Conservation (phyloP, 1,140 invertebrate species). For the Ganaspis sp. region DNA sequence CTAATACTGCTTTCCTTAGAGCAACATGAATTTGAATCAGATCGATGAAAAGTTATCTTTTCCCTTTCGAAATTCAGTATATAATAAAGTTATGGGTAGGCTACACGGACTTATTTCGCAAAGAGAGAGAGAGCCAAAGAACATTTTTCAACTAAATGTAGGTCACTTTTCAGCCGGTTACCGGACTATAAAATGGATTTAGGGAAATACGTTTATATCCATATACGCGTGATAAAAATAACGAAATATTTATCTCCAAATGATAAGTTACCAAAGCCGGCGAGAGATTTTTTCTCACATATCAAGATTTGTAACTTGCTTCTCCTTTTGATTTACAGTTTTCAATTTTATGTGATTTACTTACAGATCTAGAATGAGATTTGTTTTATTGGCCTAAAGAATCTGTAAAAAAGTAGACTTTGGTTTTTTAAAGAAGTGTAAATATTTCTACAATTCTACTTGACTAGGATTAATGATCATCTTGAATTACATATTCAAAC, state of each 20-base stretch:
- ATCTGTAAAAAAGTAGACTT: too few species aligned
- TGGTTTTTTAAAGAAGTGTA: too few species aligned
- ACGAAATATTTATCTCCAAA: constrained; percentile 15
- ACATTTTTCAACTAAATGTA: constrained; percentile 18
- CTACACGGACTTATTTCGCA: constrained; percentile 13
- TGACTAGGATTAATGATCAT: too few species aligned
- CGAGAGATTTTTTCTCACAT: background rate
- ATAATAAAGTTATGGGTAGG: constrained; percentile 34
- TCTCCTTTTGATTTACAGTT: background rate
- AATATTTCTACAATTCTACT: too few species aligned
- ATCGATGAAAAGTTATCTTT: constrained; percentile 58
- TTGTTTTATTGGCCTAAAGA: too few species aligned
- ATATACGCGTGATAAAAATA: constrained; percentile 25
- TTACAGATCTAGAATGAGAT: too few species aligned
- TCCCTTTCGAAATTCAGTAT: constrained; percentile 31
- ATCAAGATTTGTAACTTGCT: background rate
- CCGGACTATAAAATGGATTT: constrained; percentile 30
- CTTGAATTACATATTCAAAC: too few species aligned
- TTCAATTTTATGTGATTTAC: background rate
- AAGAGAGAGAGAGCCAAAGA: background rate
- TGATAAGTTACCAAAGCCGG: background rate
- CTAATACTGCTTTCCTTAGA: constrained; percentile 52
- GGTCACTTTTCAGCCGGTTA: constrained; percentile 21
- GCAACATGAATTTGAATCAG: constrained; percentile 58
- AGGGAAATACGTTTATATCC: constrained; percentile 22